phyloP scores from a whole-genome alignment of 2,888 invertebrate genomes.

The Neoscelio sp. region DNA sequence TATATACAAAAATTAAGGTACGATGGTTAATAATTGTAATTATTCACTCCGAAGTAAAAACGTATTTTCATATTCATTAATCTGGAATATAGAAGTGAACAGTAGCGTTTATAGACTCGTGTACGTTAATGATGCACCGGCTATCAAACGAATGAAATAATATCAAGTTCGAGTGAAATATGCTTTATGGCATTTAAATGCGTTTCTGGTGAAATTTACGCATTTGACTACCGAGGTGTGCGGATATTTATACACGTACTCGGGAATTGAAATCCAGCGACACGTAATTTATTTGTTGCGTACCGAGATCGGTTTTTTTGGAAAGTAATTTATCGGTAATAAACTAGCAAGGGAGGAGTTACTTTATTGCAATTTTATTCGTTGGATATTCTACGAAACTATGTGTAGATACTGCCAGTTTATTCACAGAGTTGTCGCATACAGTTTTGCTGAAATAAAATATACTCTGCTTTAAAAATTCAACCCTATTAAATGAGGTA shows the following conservation, averaged over 20 bases:
- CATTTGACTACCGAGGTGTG: constrained; percentile 42
- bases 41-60: constrained; percentile 77
- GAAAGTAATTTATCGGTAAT: constrained; percentile 46
- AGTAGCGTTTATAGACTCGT: constrained; percentile 58
- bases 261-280: constrained; percentile 36
- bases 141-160: constrained; percentile 57
- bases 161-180: constrained; percentile 53
- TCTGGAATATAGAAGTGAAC: constrained; percentile 60
- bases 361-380: constrained; percentile 36
- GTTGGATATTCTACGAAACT: neutral
- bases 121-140: constrained; percentile 40
- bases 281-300: constrained; percentile 36
- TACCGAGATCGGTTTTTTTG: constrained; percentile 25
- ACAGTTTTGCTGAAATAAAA: neutral
- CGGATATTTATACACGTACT: constrained; percentile 39
- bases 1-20: too few relatives aligned
- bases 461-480: too few relatives aligned
- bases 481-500: too few relatives aligned
- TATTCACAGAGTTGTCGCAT: constrained; percentile 9
- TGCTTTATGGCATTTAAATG: constrained; percentile 41
- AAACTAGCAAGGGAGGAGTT: constrained; percentile 26
- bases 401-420: constrained; percentile 14
- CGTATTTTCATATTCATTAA: constrained; percentile 78
- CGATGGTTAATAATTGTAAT: constrained; percentile 38
- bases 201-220: constrained; percentile 38